These are phyloP conservation scores for Karalla daura DNA, from an alignment of 2,797 vertebrate genomes.

Conservation along the genomic window DNA sequence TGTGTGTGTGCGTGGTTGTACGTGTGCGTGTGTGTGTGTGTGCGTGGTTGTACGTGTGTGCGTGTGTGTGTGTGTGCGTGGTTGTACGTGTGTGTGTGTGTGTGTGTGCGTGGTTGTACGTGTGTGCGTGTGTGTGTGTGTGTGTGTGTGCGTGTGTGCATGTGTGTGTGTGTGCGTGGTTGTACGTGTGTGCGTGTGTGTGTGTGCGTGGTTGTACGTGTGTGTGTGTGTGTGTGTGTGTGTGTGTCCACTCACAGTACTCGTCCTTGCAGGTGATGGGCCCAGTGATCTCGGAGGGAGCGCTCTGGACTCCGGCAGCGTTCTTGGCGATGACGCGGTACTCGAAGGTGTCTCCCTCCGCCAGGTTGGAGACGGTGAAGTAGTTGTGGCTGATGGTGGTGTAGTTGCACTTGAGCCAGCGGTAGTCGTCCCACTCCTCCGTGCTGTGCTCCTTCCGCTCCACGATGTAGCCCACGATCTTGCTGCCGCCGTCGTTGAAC, in stretches of 20 bases:
- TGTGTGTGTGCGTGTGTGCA: too few relatives aligned
- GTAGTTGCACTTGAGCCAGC: conserved; percentile 99
- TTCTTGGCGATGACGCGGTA: conserved; percentile 96
- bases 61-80: too few relatives aligned
- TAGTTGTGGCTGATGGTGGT: conserved; percentile 94
- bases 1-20: too few relatives aligned
- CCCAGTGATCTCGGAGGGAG: conserved; percentile 93
- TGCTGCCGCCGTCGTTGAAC: conserved; percentile 94
- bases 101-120: too few relatives aligned
- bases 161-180: too few relatives aligned
- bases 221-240: neutral
- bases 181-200: too few relatives aligned
- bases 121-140: too few relatives aligned
- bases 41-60: too few relatives aligned
- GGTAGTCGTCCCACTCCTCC: conserved; percentile 90
- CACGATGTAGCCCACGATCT: conserved; percentile 93
- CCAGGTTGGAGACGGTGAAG: conserved; percentile 91
- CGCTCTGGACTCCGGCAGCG: conserved; percentile 93
- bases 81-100: too few relatives aligned
- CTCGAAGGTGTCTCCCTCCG: conserved; percentile 92
- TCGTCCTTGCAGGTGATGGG: conserved; percentile 96
- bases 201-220: too few relatives aligned
- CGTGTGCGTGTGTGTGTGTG: too few relatives aligned
- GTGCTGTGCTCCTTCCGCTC: conserved; percentile 91
- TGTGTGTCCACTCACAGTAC: conserved; percentile 87